Percentiles rank a stretch among this genome's conserved stretches.
Evolutionary conservation across 1,140 invertebrate species (phyloP).

Genomic region (Musca domestica): DNA sequence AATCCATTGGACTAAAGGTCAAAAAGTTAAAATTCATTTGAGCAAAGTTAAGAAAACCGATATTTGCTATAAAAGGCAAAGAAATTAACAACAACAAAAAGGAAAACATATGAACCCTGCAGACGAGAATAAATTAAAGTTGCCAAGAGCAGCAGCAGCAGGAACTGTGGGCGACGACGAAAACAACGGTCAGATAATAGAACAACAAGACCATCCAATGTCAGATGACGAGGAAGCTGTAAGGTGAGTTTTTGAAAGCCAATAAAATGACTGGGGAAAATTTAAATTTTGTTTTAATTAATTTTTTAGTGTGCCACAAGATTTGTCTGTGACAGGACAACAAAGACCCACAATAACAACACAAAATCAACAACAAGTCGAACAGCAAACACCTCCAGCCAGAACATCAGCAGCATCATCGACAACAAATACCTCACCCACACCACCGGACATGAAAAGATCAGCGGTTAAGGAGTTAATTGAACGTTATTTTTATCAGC

Average conservation of each 20-base stretch:
- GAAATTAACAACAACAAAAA: slow-evolving; percentile 17
- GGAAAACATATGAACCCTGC: slow-evolving; percentile 15
- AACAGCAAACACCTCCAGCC: background rate
- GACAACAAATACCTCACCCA: background rate
- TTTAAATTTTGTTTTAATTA: too few species aligned
- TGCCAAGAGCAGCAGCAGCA: slow-evolving; percentile 31
- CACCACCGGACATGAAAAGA: slow-evolving; percentile 75
- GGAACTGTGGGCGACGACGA: too few species aligned
- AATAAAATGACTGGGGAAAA: too few species aligned
- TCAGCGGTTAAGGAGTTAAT: slow-evolving; percentile 84
- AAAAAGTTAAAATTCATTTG: background rate
- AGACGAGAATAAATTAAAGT: slow-evolving; percentile 36
- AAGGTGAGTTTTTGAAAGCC: background rate
- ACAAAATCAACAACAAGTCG: too few species aligned
- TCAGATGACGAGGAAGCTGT: slow-evolving; percentile 25
- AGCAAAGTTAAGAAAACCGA: slow-evolving; percentile 3
- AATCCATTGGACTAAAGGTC: background rate
- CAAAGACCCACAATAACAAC: background rate
- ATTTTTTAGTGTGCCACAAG: slow-evolving; percentile 14
- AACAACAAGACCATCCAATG: slow-evolving; percentile 35
- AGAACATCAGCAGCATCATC: slow-evolving; percentile 6
- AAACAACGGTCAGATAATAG: slow-evolving; percentile 15
- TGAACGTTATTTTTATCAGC: slow-evolving; percentile 88
- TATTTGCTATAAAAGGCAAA: background rate
- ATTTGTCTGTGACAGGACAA: slow-evolving; percentile 20